A percentile compares a stretch with the other conserved stretches of the same genome.
Conservation (phyloP, 2,113 vertebrate species). For the Himantopus leucocephalus region DNA sequence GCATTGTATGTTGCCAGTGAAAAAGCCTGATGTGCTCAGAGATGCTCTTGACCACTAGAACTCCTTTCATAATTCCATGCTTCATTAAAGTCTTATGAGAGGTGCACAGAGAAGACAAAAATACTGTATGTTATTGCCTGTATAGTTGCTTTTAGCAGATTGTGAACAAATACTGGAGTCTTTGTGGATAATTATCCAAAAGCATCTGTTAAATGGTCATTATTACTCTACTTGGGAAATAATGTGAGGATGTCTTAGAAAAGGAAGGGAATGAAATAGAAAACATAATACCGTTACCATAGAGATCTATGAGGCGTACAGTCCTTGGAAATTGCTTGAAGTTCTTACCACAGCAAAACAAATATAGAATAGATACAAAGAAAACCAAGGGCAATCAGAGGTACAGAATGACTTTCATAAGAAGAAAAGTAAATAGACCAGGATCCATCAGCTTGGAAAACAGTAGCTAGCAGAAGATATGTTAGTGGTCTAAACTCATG, state of each 20-base stretch:
- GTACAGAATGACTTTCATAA: neutral
- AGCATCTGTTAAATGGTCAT: neutral
- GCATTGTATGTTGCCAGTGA: neutral
- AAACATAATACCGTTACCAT: neutral
- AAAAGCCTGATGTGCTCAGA: neutral
- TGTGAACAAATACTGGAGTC: neutral
- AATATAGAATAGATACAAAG: neutral
- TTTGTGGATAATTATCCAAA: neutral
- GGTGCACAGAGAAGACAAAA: neutral
- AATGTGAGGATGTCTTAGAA: neutral
- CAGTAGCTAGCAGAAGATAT: neutral
- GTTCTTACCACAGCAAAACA: neutral
- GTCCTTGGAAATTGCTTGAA: neutral
- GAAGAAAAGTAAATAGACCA: neutral
- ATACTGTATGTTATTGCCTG: neutral
- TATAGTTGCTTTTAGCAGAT: neutral
- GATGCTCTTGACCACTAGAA: neutral
- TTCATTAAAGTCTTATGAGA: neutral
- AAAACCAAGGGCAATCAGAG: neutral
- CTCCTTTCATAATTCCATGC: neutral
- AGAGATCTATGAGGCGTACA: neutral
- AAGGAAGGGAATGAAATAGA: neutral
- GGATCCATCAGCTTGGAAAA: neutral
- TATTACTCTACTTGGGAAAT: neutral
- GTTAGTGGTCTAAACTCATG: neutral